A percentile compares a stretch with the other conserved stretches of the same genome.
Conservation (phyloP, 1,140 invertebrate species). For the Tetramorium parvispinum region DNA sequence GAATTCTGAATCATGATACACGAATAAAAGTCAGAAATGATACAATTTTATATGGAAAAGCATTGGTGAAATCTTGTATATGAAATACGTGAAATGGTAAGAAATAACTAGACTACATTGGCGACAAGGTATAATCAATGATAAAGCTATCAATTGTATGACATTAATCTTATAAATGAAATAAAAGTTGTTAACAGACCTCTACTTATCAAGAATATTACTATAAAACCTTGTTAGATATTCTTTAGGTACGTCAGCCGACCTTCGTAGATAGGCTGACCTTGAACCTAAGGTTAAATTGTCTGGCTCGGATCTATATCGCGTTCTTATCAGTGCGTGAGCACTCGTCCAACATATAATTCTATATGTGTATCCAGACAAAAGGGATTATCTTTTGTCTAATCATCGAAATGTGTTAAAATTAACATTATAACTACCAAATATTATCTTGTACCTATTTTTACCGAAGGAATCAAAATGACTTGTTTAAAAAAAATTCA, state of each 20-base stretch:
- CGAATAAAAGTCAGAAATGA: too few species aligned
- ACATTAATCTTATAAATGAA: conserved; percentile 15
- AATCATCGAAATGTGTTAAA: neutral
- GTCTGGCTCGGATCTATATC: neutral
- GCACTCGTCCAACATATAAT: neutral
- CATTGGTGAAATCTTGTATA: too few species aligned
- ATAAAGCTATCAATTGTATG: neutral
- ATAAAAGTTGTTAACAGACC: neutral
- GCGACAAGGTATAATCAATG: neutral
- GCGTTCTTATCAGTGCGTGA: neutral
- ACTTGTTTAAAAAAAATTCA: too few species aligned
- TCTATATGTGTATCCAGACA: neutral
- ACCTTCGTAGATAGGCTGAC: neutral
- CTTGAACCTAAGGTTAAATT: conserved; percentile 6
- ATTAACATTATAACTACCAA: too few species aligned
- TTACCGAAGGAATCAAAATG: too few species aligned
- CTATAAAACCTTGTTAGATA: neutral
- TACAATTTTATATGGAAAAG: too few species aligned
- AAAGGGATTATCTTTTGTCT: neutral
- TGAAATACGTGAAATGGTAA: neutral
- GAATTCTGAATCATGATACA: too few species aligned
- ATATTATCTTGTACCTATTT: too few species aligned
- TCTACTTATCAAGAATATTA: neutral
- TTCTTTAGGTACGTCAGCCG: neutral
- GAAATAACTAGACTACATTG: neutral